A percentile compares a stretch with the other conserved stretches of the same genome.
These are phyloP conservation scores for Merodon equestris DNA, from an alignment of 2,888 invertebrate species.

Conservation along the genomic window DNA sequence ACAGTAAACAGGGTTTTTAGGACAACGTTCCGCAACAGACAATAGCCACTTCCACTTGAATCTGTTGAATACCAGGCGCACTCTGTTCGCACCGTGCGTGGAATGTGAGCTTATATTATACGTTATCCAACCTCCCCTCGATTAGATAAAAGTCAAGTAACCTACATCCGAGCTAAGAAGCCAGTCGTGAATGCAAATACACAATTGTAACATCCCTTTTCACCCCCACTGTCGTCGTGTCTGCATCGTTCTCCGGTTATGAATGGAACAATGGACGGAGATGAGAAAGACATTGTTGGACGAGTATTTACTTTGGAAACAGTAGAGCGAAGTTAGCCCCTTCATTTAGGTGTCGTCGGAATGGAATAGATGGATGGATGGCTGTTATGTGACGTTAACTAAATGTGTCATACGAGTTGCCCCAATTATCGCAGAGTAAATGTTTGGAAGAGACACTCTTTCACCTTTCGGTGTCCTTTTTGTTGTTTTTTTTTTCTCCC, in stretches of 20 bases:
- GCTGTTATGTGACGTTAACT: constrained; percentile 14
- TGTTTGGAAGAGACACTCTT: constrained; percentile 52
- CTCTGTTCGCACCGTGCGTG: background rate
- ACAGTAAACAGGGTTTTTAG: constrained; percentile 40
- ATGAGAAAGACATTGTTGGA: constrained; percentile 41
- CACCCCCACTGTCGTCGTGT: too few relatives aligned
- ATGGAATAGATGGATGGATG: background rate
- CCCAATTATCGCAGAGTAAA: constrained; percentile 65
- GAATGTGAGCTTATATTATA: constrained; percentile 9
- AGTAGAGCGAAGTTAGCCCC: constrained; percentile 51
- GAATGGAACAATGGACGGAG: constrained; percentile 23
- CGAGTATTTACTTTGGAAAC: constrained; percentile 60
- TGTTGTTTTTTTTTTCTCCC: constrained; percentile 16
- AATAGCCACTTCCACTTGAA: constrained; percentile 10
- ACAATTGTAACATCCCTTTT: too few relatives aligned
- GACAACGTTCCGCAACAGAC: constrained; percentile 13
- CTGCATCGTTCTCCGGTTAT: constrained; percentile 29
- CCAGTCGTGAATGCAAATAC: constrained; percentile 45
- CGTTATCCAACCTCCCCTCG: too few relatives aligned
- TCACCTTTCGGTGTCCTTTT: too few relatives aligned
- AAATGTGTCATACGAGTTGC: constrained; percentile 64
- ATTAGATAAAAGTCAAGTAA: constrained; percentile 57
- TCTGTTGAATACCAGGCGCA: constrained; percentile 9
- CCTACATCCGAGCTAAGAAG: constrained; percentile 47
- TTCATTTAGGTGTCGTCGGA: constrained; percentile 8